Conservation (phyloP, 2,113 vertebrate species). For the Propithecus coquereli region DNA sequence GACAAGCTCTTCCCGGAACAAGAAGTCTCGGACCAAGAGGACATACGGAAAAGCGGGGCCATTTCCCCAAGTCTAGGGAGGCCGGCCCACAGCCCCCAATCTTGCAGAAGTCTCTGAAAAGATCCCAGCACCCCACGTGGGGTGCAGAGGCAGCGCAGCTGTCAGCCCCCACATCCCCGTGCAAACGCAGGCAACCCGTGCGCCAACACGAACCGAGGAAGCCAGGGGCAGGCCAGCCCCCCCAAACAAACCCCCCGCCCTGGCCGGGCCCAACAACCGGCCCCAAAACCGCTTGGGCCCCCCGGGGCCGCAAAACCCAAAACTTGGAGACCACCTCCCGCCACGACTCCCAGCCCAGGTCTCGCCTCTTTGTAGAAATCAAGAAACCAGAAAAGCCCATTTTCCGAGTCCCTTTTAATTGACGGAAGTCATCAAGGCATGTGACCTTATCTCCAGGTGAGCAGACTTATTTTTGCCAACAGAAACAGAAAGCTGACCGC, state of each 20-base stretch:
- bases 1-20: not conserved
- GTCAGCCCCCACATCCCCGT: not conserved
- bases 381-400: not conserved
- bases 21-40: not conserved
- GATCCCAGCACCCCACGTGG: not conserved
- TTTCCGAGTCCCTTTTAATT: not conserved
- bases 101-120: not conserved
- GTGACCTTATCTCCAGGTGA: not conserved
- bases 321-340: not conserved
- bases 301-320: not conserved
- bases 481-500: not conserved
- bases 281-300: too few relatives aligned
- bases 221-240: not conserved
- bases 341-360: not conserved
- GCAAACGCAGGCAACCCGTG: fast-evolving
- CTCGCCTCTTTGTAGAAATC: not conserved
- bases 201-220: not conserved
- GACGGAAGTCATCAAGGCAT: not conserved
- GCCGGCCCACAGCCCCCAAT: fast-evolving
- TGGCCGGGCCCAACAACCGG: too few relatives aligned
- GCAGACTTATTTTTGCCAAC: not conserved
- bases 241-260: too few relatives aligned
- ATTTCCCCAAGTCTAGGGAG: not conserved
- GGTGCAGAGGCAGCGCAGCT: fast-evolving
- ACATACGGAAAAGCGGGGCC: not conserved